A percentile compares a stretch with the other conserved stretches of the same genome.
These are phyloP conservation scores for Athalia rosae DNA, from an alignment of 2,888 invertebrate genomes.

Conservation along the genomic window DNA sequence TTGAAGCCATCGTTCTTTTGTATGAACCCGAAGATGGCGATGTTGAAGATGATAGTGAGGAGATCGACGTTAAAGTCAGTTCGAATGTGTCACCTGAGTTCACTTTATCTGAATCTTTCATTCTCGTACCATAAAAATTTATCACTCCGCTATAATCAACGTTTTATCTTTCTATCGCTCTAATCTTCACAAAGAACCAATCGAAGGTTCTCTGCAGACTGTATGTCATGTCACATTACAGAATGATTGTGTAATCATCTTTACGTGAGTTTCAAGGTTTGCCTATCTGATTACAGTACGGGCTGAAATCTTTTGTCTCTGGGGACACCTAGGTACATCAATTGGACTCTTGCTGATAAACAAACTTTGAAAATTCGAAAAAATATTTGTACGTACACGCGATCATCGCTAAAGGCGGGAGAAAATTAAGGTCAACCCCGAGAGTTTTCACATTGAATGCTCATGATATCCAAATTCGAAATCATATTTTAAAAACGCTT, in stretches of 20 bases:
- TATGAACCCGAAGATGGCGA: background rate
- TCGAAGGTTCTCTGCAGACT: background rate
- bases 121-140: too few species aligned
- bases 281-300: background rate
- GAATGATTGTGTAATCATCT: background rate
- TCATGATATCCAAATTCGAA: too few species aligned
- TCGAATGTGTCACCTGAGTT: background rate
- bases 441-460: too few species aligned
- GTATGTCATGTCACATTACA: background rate
- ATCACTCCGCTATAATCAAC: background rate
- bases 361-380: background rate
- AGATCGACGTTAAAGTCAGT: background rate
- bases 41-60: background rate
- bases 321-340: background rate
- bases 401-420: too few species aligned
- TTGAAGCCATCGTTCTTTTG: conserved; percentile 23
- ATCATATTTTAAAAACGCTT: too few species aligned
- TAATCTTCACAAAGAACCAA: background rate
- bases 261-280: background rate
- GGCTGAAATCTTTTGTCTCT: background rate
- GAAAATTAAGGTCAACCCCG: too few species aligned
- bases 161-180: conserved; percentile 16
- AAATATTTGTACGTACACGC: background rate
- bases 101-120: background rate
- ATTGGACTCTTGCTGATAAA: background rate